Percentiles rank a stretch among this genome's conserved stretches.
Evolutionary conservation across 1,140 invertebrate genomes (phyloP).

Genomic region (Trypoxylus dichotomus): DNA sequence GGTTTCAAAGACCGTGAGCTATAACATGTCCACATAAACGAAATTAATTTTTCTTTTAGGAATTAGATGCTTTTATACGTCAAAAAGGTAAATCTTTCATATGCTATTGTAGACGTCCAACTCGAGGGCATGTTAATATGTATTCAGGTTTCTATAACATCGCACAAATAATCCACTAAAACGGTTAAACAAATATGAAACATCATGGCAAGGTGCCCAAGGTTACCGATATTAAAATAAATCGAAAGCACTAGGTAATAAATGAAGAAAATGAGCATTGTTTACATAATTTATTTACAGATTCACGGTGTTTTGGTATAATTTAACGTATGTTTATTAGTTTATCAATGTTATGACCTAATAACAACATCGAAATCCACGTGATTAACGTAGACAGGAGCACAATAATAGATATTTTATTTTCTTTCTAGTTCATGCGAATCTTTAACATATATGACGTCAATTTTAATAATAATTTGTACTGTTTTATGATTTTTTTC

Average conservation of each 20-base stretch:
- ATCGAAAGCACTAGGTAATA: background rate
- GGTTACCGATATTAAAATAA: background rate
- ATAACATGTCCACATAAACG: too few species aligned
- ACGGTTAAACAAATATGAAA: background rate
- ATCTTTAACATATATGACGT: too few species aligned
- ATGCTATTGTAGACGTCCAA: background rate
- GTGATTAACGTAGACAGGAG: too few species aligned
- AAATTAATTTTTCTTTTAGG: too few species aligned
- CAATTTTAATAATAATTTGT: too few species aligned
- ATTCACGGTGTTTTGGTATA: background rate
- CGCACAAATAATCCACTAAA: background rate
- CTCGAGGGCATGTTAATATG: background rate
- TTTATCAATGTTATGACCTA: constrained; percentile 2
- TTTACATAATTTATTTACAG: background rate
- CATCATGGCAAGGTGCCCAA: background rate
- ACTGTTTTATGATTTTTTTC: too few species aligned
- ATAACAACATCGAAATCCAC: background rate
- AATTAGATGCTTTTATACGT: too few species aligned
- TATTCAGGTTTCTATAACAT: background rate
- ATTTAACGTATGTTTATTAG: background rate
- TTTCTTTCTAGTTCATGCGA: too few species aligned
- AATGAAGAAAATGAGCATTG: background rate
- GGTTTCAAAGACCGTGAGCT: too few species aligned
- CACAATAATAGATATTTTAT: too few species aligned
- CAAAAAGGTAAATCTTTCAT: too few species aligned